phyloP scores from a whole-genome alignment of 2,113 vertebrate species.

The cattle (Bos taurus) region DNA sequence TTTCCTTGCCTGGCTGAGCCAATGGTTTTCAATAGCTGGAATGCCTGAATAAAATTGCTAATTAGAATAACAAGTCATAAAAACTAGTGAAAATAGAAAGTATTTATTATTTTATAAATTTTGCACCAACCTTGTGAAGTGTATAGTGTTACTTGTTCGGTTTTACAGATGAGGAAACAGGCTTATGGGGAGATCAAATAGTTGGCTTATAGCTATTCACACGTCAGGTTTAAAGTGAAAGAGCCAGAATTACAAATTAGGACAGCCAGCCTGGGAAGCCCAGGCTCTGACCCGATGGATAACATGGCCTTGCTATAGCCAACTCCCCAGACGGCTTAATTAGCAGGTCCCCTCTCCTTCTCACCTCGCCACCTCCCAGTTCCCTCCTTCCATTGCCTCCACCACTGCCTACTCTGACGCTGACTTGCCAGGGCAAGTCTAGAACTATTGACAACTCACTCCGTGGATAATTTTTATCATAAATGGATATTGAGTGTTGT shows the following conservation, averaged over 20 bases:
- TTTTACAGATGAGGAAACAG: conserved; percentile 1
- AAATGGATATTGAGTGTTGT: background rate
- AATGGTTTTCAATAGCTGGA: background rate
- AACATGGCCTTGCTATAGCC: background rate
- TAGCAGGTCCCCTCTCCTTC: background rate
- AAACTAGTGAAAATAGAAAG: background rate
- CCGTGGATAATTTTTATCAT: background rate
- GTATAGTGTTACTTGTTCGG: background rate
- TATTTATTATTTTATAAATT: background rate
- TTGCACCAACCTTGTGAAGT: background rate
- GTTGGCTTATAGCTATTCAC: background rate
- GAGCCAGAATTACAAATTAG: background rate
- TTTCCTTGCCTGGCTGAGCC: background rate
- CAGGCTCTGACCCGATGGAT: too few relatives aligned
- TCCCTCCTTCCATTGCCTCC: background rate
- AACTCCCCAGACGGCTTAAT: background rate
- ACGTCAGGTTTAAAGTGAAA: background rate
- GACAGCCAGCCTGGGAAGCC: background rate
- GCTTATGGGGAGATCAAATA: background rate
- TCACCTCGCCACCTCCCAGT: background rate
- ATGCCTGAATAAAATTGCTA: background rate
- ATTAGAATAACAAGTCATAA: background rate
- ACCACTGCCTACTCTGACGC: background rate
- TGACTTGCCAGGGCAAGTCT: background rate
- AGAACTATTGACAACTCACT: background rate